Base-by-base conservation (phyloP, 1,140 invertebrate genomes). In the Aphidius gifuensis region DNA sequence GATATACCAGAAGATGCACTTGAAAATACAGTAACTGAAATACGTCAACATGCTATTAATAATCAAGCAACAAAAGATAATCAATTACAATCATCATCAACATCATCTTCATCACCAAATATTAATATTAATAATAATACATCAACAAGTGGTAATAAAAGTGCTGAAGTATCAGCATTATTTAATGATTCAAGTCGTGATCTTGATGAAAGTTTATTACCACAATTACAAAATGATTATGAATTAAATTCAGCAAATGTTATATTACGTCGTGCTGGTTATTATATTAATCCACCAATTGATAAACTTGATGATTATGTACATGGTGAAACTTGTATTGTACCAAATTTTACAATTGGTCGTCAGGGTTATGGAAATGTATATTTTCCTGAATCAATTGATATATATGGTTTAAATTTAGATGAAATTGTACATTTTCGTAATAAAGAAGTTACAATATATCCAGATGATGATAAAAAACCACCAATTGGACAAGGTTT, bases 351-450 rank as follows among this genome's bases (percentile, higher is more conserved):
- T 65, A 94, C 92, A 1, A 84, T 99, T 55, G 96, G 95, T 0
- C 84, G 96, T 11, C 84, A 89, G 61, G 92, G 92, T 50, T 99
- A 95, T 79, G 97, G 97, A 32, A 93, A 92, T 78, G 91, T 99
- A 0, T 93, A 86, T 74, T 99, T 94, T 74, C 87, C 89, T 40
- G 91, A 92, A 64, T 85, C 87, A 32, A 89, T 96, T 63, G 91
- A 98, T 77, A 88, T 98, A n/a, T 86, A 90, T 32, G 90, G 90
- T 7, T 70, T 98, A 16, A 93, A 98, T 81, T 76, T 98, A 6
- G 95, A 98, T 80, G 88, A 93, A 68, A 87, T 94, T 32, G 62
- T 67, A 2, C 87, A 90, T 69, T 88, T 91, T 69, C 78, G 88
- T 44, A 86, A 90, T 74, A 89, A 89, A 70, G 88, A 90, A 76